Conservation (phyloP, 2,888 invertebrate species). For the Cheiracanthium punctorium region DNA sequence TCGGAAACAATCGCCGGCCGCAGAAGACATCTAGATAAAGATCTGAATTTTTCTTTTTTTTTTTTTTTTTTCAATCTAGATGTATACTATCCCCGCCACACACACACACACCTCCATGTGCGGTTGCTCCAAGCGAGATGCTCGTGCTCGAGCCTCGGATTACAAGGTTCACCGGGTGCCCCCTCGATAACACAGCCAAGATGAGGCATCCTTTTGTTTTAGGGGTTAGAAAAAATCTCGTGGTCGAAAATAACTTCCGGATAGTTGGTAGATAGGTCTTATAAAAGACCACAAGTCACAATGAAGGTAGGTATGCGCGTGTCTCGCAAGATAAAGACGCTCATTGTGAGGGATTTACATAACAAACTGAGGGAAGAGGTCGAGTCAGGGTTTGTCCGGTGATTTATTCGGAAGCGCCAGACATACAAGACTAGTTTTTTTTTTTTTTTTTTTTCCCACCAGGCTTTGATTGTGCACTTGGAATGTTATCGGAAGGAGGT, state of each 20-base stretch:
- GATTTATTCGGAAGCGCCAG: too few relatives aligned
- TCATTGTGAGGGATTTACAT: not conserved
- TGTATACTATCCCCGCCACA: too few relatives aligned
- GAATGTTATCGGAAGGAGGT: not conserved
- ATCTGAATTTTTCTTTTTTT: conserved; percentile 36
- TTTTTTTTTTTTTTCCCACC: too few relatives aligned
- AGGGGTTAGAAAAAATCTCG: not conserved
- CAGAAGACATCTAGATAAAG: conserved; percentile 26
- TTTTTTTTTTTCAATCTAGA: too few relatives aligned
- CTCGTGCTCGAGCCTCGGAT: conserved; percentile 1
- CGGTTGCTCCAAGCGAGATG: not conserved
- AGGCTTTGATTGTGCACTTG: not conserved
- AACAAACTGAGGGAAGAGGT: not conserved
- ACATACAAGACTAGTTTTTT: too few relatives aligned
- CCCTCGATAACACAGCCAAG: not conserved
- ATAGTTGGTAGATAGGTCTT: not conserved
- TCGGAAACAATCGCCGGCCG: conserved; percentile 53
- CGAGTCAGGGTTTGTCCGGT: not conserved
- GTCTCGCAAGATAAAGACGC: not conserved
- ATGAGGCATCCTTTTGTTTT: conserved; percentile 14
- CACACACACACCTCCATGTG: conserved; percentile 31
- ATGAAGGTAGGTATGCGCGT: not conserved
- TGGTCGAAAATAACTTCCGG: conserved; percentile 43
- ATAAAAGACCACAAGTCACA: conserved; percentile 20
- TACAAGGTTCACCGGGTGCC: conserved; percentile 25